These are phyloP conservation scores for Gymnocephalus cernua DNA, from an alignment of 2,113 vertebrate species.

Conservation along the genomic window DNA sequence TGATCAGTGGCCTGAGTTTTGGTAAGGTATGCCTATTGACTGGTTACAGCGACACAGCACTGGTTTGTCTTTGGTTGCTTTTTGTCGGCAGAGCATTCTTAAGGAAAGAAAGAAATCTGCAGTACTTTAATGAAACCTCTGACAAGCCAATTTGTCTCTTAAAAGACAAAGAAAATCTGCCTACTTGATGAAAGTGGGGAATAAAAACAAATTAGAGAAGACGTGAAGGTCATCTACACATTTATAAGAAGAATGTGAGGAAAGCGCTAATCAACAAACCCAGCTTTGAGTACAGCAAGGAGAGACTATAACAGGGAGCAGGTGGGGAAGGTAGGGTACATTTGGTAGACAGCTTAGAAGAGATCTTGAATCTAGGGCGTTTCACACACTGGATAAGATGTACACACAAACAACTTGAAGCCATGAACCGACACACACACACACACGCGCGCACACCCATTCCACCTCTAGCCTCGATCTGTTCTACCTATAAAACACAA, in stretches of 20 bases:
- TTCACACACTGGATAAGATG: not conserved
- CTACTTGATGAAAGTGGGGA: not conserved
- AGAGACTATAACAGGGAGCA: constrained; percentile 17
- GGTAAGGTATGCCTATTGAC: too few relatives aligned
- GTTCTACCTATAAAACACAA: not conserved
- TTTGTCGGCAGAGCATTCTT: not conserved
- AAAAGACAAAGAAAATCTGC: not conserved
- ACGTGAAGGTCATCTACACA: not conserved
- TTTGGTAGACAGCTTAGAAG: constrained; percentile 28
- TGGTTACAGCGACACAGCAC: not conserved
- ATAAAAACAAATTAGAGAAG: not conserved
- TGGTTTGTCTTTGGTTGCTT: not conserved
- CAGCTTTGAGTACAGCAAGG: not conserved
- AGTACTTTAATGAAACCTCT: not conserved
- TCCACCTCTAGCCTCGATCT: not conserved
- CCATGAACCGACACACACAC: not conserved
- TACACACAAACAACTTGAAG: not conserved
- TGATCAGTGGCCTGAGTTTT: not conserved
- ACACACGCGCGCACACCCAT: not conserved
- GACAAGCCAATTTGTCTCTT: not conserved
- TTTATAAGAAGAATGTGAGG: not conserved
- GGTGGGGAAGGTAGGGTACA: constrained; percentile 11
- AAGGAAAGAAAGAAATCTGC: not conserved
- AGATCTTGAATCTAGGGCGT: constrained; percentile 10
- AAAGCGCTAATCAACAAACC: not conserved